Evolutionary conservation across 2,113 vertebrate species (phyloP), one percentile per base, ranked within the genome.

Genomic region (Elaphurus davidianus): DNA sequence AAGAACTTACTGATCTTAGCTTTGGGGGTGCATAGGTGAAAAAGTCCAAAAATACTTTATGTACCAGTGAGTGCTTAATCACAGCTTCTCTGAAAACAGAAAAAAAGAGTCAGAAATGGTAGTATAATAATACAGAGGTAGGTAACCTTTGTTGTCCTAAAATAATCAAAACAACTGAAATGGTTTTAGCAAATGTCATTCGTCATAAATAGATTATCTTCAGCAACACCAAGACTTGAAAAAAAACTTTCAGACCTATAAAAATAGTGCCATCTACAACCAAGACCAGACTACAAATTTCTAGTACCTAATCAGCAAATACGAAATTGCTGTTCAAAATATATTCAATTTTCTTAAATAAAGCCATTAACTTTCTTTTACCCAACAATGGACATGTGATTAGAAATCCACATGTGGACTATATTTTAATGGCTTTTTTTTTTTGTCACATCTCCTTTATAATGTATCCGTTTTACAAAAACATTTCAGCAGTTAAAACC

Each of bases 1-100:
- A 92, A 85, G 59, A 54, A 98, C 99, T 99, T 99, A 99, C 99
- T 8, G 99, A 99, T 99, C 99, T 99, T 97, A 98, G 99, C 96
- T 99, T 99, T 0, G 99, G 99, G 19, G 99, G 98, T 16, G 99
- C 99, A 0, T 99, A 92, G 40, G 98, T 99, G 98, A 99, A 99
- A 92, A 99, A 99, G 96, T 99, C 99, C 99, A 99, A 98, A 98
- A 99, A 99, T 7, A 99, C 99, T 99, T 99, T 99, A 99, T 99
- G 99, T 25, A 99, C 99, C 98, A 99, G 92, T 25, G 99, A 99
- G 95, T 99, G 99, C 96, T 99, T 99, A 99, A 99, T 99, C 81
- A 99, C 99, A n/a, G 99, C 99, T 93, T 99, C 99, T 96, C 99
- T 99, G 98, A 89, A 98, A 96, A 98, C 2, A 94, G 47, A 17